A percentile compares a stretch with the other conserved stretches of the same genome.
Conservation (phyloP, 2,797 vertebrate genomes). For the Anniella stebbinsi region DNA sequence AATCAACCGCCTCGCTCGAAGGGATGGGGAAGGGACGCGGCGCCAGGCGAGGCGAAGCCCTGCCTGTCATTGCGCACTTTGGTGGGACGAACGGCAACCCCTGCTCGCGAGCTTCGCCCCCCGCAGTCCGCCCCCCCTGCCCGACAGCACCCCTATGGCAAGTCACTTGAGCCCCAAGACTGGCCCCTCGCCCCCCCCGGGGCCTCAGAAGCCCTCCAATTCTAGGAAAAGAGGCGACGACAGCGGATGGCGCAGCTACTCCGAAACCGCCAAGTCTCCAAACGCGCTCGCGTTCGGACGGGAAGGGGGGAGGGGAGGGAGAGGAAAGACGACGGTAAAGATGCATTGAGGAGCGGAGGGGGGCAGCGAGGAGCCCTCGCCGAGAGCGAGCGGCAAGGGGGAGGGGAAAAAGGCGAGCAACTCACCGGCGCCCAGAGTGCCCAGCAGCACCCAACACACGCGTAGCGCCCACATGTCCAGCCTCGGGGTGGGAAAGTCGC, state of each 20-base stretch:
- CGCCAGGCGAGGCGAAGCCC: not conserved
- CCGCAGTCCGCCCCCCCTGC: not conserved
- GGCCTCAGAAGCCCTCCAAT: not conserved
- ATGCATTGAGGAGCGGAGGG: not conserved
- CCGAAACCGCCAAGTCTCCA: not conserved
- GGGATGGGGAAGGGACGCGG: not conserved
- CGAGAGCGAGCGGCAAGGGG: not conserved
- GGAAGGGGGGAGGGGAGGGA: too few species aligned
- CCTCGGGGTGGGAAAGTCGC: not conserved
- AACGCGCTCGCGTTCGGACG: not conserved
- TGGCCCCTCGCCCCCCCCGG: too few species aligned
- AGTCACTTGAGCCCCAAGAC: not conserved
- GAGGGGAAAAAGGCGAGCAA: not conserved
- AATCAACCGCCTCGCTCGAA: not conserved
- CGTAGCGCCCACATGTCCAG: slow-evolving; percentile 73
- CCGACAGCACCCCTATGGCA: not conserved
- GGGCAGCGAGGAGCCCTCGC: too few species aligned
- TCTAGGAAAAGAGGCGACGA: not conserved
- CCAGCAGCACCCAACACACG: slow-evolving; percentile 67
- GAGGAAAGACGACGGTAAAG: too few species aligned
- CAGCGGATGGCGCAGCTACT: not conserved
- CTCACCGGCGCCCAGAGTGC: slow-evolving; percentile 72
- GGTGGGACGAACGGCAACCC: not conserved
- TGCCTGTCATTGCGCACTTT: slow-evolving; percentile 11
- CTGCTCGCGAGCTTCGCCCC: not conserved